Evolutionary conservation across 1,140 invertebrate genomes (phyloP).

Genomic region (Cydia splendana): DNA sequence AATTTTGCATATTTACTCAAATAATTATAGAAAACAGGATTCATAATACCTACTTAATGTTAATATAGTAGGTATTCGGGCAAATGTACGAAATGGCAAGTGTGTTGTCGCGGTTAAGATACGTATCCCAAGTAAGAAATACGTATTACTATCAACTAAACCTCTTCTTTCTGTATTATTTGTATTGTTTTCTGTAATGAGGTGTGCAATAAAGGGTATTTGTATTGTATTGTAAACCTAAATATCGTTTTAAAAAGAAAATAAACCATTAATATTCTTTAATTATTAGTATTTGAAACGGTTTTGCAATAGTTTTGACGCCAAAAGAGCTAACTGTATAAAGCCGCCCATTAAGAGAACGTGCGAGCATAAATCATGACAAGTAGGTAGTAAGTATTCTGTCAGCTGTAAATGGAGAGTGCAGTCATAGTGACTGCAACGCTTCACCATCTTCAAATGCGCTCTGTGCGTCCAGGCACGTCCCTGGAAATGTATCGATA

Average conservation of each 20-base stretch:
- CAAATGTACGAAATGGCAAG: too few relatives aligned
- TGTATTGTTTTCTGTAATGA: too few relatives aligned
- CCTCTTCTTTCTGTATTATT: too few relatives aligned
- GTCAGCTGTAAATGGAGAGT: slow-evolving; percentile 31
- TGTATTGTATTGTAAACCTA: too few relatives aligned
- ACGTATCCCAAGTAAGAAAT: not conserved
- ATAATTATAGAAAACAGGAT: slow-evolving; percentile 30
- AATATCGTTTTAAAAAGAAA: not conserved
- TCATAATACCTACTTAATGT: not conserved
- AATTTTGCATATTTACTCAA: slow-evolving; percentile 26
- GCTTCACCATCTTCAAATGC: not conserved
- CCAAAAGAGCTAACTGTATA: slow-evolving; percentile 26
- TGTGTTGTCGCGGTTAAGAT: not conserved
- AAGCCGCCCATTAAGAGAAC: slow-evolving; percentile 6
- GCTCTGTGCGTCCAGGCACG: not conserved
- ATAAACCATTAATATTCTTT: slow-evolving; percentile 25
- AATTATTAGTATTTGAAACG: slow-evolving; percentile 16
- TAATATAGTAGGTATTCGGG: too few relatives aligned
- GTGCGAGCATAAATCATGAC: slow-evolving; percentile 27
- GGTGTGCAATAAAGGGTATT: too few relatives aligned
- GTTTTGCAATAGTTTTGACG: slow-evolving; percentile 17
- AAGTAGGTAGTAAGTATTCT: slow-evolving; percentile 20
- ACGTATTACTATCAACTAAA: not conserved
- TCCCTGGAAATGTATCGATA: slow-evolving; percentile 16
- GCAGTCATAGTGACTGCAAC: slow-evolving; percentile 14